Percentiles rank a stretch among this genome's conserved stretches.
phyloP scores from a whole-genome alignment of 2,113 vertebrate species.

The Alethe castanea region DNA sequence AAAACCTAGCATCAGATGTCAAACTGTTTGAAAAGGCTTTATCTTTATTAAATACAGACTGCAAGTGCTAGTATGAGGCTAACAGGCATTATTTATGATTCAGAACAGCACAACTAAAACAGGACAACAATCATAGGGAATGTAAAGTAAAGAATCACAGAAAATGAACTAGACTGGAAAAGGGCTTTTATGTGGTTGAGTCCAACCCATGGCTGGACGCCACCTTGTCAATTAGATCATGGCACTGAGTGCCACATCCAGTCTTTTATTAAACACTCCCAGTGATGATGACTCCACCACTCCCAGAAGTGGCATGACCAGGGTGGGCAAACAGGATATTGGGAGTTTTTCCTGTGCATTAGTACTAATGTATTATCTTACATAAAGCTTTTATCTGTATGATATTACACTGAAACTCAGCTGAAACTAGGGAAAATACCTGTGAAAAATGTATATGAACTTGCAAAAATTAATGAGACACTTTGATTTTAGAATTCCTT shows the following conservation, averaged over 20 bases:
- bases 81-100: neutral
- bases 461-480: neutral
- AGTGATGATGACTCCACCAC: accelerated
- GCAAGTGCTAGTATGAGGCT: neutral
- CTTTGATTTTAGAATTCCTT: neutral
- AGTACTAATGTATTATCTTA: neutral
- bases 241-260: neutral
- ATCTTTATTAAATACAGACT: neutral
- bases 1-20: neutral
- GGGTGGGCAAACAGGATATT: neutral
- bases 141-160: neutral
- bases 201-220: accelerated
- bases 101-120: neutral
- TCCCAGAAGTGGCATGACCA: no score
- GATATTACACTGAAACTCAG: neutral
- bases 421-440: neutral
- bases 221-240: neutral
- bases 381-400: neutral
- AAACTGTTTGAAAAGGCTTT: neutral
- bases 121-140: neutral
- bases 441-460: neutral
- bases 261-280: neutral
- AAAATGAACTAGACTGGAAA: neutral
- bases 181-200: neutral
- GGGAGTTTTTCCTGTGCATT: neutral